A percentile compares a stretch with the other conserved stretches of the same genome.
These are phyloP conservation scores for Chelon labrosus DNA, from an alignment of 2,797 vertebrate genomes.

Conservation along the genomic window DNA sequence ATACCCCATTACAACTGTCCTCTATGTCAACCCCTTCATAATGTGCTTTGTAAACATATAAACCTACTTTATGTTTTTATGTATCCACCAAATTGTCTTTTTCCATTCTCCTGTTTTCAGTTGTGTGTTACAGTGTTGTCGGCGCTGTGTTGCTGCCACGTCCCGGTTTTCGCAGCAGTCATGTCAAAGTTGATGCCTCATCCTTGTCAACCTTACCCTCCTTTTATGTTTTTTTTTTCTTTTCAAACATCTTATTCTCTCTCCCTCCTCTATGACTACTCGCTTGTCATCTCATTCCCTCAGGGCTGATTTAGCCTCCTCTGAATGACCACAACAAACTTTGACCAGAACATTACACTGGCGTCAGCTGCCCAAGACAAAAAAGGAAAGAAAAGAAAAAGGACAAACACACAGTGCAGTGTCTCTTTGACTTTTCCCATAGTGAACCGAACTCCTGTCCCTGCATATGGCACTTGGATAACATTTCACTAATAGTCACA, in stretches of 20 bases:
- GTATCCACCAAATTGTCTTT: neutral
- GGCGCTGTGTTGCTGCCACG: slow-evolving; percentile 7
- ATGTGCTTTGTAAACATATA: slow-evolving; percentile 37
- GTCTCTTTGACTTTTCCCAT: slow-evolving; percentile 66
- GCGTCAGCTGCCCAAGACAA: slow-evolving; percentile 61
- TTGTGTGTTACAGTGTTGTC: slow-evolving; percentile 1
- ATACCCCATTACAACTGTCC: slow-evolving; percentile 47
- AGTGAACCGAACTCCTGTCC: slow-evolving; percentile 39
- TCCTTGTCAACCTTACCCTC: slow-evolving; percentile 46
- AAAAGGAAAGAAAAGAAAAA: slow-evolving; percentile 35
- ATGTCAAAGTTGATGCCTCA: slow-evolving; percentile 60
- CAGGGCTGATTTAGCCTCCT: slow-evolving; percentile 27
- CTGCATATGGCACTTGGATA: too few relatives aligned
- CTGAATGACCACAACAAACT: slow-evolving; percentile 70
- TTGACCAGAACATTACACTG: slow-evolving; percentile 70
- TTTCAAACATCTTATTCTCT: neutral
- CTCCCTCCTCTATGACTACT: slow-evolving; percentile 50
- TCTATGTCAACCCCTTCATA: slow-evolving; percentile 13
- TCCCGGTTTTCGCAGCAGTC: slow-evolving; percentile 23
- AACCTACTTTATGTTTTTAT: neutral
- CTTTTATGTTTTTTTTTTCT: slow-evolving; percentile 22
- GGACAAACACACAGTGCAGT: slow-evolving; percentile 30
- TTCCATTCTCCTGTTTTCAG: slow-evolving; percentile 17
- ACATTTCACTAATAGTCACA: too few relatives aligned
- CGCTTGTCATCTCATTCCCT: slow-evolving; percentile 51